Conservation (phyloP, 2,113 vertebrate species). For the Nymphicus hollandicus region DNA sequence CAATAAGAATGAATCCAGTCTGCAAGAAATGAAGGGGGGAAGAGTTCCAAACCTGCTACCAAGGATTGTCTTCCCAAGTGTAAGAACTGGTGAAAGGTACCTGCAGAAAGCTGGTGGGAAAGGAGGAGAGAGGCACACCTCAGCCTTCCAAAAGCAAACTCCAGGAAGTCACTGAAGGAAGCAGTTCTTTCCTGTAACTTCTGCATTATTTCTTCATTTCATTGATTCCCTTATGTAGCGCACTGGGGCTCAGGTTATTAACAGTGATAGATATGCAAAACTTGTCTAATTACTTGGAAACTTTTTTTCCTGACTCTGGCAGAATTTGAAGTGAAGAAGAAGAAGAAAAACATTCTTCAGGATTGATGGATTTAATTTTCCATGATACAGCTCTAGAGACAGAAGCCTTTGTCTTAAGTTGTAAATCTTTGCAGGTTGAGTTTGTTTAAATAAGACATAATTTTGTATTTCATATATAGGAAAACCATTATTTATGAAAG, state of each 20-base stretch:
- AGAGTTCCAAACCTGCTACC: neutral
- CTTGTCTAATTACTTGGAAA: constrained; percentile 3
- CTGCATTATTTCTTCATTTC: neutral
- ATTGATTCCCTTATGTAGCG: neutral
- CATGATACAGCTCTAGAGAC: neutral
- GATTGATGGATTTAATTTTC: constrained; percentile 64
- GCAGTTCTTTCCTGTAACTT: neutral
- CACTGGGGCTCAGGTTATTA: neutral
- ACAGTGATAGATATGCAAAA: neutral
- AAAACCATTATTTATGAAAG: neutral
- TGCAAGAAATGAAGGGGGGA: neutral
- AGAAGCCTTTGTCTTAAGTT: constrained; percentile 24
- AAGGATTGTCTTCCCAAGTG: neutral
- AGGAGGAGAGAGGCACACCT: neutral
- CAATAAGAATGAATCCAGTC: neutral
- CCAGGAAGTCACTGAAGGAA: neutral
- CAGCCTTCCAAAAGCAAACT: neutral
- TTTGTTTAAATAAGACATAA: constrained; percentile 37
- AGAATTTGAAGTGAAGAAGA: neutral
- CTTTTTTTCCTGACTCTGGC: neutral
- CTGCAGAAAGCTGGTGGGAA: neutral
- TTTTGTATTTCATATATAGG: neutral
- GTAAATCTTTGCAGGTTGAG: constrained; percentile 41
- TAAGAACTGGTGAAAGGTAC: neutral
- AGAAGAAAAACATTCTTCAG: neutral